A percentile compares a stretch with the other conserved stretches of the same genome.
Conservation (phyloP, 1,140 invertebrate species). For the Vanessa tameamea region DNA sequence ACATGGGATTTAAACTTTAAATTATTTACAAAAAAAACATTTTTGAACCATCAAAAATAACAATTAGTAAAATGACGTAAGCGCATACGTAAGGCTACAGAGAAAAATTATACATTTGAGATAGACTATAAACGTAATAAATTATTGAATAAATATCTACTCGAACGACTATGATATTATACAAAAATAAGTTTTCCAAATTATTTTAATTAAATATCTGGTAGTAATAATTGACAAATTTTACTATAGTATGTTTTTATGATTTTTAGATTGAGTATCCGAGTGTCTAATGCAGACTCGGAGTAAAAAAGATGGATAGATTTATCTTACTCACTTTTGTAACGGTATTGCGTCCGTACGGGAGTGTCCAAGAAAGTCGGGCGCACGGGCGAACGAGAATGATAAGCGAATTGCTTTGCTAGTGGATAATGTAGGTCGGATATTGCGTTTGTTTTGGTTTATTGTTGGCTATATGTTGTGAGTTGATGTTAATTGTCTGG, state of each 20-base stretch:
- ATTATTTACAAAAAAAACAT: background rate
- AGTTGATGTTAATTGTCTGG: slow-evolving; percentile 41
- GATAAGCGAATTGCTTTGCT: slow-evolving; percentile 72
- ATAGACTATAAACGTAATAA: background rate
- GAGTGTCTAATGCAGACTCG: slow-evolving; percentile 24
- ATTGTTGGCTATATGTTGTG: slow-evolving; percentile 53
- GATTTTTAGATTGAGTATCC: slow-evolving; percentile 20
- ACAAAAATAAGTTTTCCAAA: background rate
- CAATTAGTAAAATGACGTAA: slow-evolving; percentile 26
- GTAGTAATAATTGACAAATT: too few species aligned
- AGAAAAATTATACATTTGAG: background rate
- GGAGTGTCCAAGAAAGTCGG: slow-evolving; percentile 73
- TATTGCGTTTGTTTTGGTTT: slow-evolving; percentile 71
- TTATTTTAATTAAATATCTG: background rate
- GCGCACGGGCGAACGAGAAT: slow-evolving; percentile 64
- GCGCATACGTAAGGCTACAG: slow-evolving; percentile 11
- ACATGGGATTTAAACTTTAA: background rate
- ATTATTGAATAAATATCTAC: background rate
- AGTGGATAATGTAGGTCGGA: slow-evolving; percentile 77
- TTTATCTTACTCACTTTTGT: slow-evolving; percentile 67
- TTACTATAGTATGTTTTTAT: background rate
- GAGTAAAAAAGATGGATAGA: slow-evolving; percentile 42
- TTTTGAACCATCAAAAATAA: slow-evolving; percentile 24
- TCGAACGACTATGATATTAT: background rate
- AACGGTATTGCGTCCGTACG: slow-evolving; percentile 73